phyloP scores from a whole-genome alignment of 2,113 vertebrate species.

The Aleadryas rufinucha region DNA sequence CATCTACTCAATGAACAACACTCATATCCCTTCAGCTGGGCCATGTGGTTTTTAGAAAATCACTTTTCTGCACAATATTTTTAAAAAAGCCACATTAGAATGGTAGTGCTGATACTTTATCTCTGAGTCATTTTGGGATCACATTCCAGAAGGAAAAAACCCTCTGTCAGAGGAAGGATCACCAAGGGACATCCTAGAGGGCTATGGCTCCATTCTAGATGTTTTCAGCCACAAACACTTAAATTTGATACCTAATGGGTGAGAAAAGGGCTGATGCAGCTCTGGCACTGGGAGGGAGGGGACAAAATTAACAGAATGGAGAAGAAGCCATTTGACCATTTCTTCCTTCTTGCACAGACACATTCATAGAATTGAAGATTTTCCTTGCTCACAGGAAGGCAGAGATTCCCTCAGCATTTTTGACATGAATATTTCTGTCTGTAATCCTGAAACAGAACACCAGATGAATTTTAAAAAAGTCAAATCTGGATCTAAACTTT shows the following conservation, averaged over 20 bases:
- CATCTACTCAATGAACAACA: background rate
- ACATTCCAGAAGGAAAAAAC: background rate
- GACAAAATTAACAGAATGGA: background rate
- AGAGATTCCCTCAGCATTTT: background rate
- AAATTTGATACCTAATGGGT: background rate
- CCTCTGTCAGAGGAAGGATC: background rate
- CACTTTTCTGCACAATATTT: background rate
- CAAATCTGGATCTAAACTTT: background rate
- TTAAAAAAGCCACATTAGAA: background rate
- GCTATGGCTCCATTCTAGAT: background rate
- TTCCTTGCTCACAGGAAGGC: background rate
- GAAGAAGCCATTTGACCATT: background rate
- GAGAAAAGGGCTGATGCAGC: background rate
- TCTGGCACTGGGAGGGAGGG: background rate
- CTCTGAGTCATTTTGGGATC: background rate
- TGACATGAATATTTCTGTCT: background rate
- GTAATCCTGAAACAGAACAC: background rate
- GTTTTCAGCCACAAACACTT: background rate
- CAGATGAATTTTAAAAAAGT: background rate
- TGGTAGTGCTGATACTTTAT: background rate
- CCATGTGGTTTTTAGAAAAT: background rate
- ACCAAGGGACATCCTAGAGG: background rate
- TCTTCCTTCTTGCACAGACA: background rate
- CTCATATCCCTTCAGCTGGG: background rate
- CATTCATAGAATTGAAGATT: background rate